phyloP scores from a whole-genome alignment of 1,140 invertebrate genomes.

The Bombus waltoni region DNA sequence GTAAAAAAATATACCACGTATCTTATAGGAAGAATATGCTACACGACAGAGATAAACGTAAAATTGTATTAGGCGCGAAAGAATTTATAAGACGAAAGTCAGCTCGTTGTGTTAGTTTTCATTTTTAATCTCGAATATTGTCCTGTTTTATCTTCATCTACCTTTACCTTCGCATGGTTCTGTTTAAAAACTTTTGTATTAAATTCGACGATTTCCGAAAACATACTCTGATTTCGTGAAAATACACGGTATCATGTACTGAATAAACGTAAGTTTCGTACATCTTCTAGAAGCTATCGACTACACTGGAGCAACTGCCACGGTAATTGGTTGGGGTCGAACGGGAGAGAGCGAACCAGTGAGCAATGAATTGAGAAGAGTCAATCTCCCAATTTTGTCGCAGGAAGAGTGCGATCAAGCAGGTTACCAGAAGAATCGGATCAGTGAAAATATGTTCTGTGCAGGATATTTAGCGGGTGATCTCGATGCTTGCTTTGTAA shows the following conservation, averaged over 20 bases:
- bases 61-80: no score
- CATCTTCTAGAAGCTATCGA: constrained; percentile 79
- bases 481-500: constrained; percentile 89
- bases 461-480: constrained; percentile 88
- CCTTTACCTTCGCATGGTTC: neutral
- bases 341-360: constrained; percentile 85
- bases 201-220: neutral
- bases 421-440: constrained; percentile 83
- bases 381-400: constrained; percentile 85
- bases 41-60: no score
- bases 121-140: no score
- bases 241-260: neutral
- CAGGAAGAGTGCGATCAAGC: constrained; percentile 83
- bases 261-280: neutral
- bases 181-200: no score
- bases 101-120: no score
- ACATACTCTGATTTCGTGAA: neutral
- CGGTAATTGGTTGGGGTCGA: constrained; percentile 90
- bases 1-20: no score
- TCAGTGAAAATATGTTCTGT: constrained; percentile 91
- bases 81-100: no score
- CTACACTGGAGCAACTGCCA: constrained; percentile 86
- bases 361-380: constrained; percentile 85
- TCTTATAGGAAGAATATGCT: neutral
- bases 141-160: neutral